phyloP scores from a whole-genome alignment of 1,140 invertebrate genomes.

The Oedothorax gibbosus region DNA sequence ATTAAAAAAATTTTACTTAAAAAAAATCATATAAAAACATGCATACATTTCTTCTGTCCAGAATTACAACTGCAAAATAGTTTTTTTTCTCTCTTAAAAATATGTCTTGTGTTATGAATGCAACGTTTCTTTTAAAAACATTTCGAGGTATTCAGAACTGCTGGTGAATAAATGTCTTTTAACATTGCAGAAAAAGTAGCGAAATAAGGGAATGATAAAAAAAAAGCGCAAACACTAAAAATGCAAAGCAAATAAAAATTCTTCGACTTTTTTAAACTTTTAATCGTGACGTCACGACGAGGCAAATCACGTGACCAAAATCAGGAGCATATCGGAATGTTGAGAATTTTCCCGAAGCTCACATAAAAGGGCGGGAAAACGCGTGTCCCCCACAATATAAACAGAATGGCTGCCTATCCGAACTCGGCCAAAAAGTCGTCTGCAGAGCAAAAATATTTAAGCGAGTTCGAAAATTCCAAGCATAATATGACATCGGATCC shows the following conservation, averaged over 20 bases:
- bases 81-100: too few species aligned
- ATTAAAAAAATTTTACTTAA: too few species aligned
- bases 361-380: slow-evolving; percentile 20
- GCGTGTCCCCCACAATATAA: slow-evolving; percentile 31
- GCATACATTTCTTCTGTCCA: too few species aligned
- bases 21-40: too few species aligned
- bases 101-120: too few species aligned
- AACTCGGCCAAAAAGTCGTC: slow-evolving; percentile 14
- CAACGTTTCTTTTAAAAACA: too few species aligned
- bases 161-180: too few species aligned
- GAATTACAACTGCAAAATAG: too few species aligned
- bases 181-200: background rate
- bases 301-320: slow-evolving; percentile 31
- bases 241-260: background rate
- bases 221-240: background rate
- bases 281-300: slow-evolving; percentile 22
- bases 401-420: background rate
- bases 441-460: slow-evolving; percentile 37
- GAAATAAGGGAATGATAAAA: background rate
- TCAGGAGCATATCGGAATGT: slow-evolving; percentile 22
- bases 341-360: slow-evolving; percentile 1
- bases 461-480: slow-evolving; percentile 35
- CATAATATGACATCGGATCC: slow-evolving; percentile 33
- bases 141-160: too few species aligned
- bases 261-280: slow-evolving; percentile 16